Conservation (phyloP, 2,888 invertebrate species). For the Hermaeophaga mercurialis region DNA sequence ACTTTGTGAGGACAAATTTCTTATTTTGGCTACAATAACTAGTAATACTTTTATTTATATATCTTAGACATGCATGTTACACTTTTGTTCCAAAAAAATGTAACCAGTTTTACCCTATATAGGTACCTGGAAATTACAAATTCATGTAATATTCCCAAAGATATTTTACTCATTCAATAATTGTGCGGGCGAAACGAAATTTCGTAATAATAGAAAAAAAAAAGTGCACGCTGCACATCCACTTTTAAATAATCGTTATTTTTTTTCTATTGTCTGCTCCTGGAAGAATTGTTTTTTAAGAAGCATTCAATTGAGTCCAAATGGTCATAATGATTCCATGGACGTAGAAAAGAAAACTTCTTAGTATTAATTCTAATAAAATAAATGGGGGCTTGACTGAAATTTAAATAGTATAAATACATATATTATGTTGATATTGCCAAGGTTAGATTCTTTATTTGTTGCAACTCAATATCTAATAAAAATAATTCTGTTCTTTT, state of each 20-base stretch:
- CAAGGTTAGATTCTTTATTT: no score
- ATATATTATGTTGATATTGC: no score
- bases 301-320: constrained; percentile 27
- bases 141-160: constrained; percentile 2
- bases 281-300: constrained; percentile 21
- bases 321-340: constrained; percentile 9
- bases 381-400: no score
- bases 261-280: constrained; percentile 22
- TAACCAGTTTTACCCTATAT: constrained; percentile 3
- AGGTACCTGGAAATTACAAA: constrained; percentile 6
- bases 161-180: constrained; percentile 15
- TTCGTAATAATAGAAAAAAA: constrained; percentile 13
- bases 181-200: constrained; percentile 13
- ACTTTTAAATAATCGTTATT: constrained; percentile 12
- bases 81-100: constrained; percentile 1
- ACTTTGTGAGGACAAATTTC: no score
- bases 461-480: no score
- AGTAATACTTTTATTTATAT: constrained; percentile 3
- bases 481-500: no score
- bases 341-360: no score
- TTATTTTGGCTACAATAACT: constrained; percentile 4
- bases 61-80: neutral
- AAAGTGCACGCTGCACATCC: constrained; percentile 13
- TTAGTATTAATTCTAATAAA: no score
- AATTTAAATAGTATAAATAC: no score